Base-by-base conservation (phyloP, 2,888 invertebrate genomes). In the Pogonocherus hispidulus region DNA sequence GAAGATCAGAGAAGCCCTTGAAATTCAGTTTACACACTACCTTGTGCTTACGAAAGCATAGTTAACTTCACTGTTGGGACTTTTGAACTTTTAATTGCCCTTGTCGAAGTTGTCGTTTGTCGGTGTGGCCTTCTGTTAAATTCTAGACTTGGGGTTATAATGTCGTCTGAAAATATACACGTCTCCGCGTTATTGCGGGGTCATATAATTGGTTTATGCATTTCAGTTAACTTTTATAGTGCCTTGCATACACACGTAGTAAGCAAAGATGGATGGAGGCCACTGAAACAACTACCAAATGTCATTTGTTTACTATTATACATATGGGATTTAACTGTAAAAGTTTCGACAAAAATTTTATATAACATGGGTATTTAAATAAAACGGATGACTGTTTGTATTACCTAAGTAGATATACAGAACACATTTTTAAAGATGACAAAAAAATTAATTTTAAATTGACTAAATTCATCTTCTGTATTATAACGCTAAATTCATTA, bases 1-100 rank as follows among this genome's bases (percentile, higher is more conserved):
- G 55, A 49, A 35, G 44, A 32, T 52, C 55, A 51, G 54, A 60
- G 63, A 66, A 66, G 54, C 69, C 70, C 62, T 73, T 70, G 56
- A 71, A 66, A 56, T 20, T 35, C n/a, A 35, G 57, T 52, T 51
- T 66, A 52, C 55, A 46, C 63, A 54, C 63, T 52, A 62, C 62
- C 51, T 47, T 57, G 35, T 37, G 65, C 41, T 35, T 37, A 60
- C 32, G 19, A 51, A 37, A 22, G 62, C 62, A 19, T 32, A 51
- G 51, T 51, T 51, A 37, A 37, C 51, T 37, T 51, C 19, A 20
- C 22, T 32, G 22, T n/a, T 22, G 35, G 4, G 19, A 14, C 23
- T 35, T 62, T 51, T 37, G 16, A 62, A 51, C 49, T 37, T 62
- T 62, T 62, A 62, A 62, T 62, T 62, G 37, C 62, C 51, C 51